Evolutionary conservation across 1,140 invertebrate species (phyloP).

Genomic region (Drosophila pectinifera): DNA sequence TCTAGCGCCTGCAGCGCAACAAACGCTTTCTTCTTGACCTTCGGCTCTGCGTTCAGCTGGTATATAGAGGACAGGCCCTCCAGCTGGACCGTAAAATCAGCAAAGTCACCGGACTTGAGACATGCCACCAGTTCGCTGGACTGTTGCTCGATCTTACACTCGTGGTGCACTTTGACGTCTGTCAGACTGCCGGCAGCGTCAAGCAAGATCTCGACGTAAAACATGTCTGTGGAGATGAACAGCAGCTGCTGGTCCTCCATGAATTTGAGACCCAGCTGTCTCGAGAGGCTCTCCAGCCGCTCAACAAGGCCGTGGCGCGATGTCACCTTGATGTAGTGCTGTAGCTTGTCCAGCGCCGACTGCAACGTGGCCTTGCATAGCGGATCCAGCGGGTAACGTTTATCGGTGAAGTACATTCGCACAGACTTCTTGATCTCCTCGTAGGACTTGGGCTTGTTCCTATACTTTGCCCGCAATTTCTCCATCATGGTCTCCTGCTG

Average conservation of each 20-base stretch:
- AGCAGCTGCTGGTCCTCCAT: constrained; percentile 85
- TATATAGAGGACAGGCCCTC: constrained; percentile 97
- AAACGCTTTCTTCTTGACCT: constrained; percentile 96
- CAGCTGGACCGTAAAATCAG: constrained; percentile 96
- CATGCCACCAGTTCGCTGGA: constrained; percentile 91
- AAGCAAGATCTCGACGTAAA: constrained; percentile 96
- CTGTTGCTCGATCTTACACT: constrained; percentile 86
- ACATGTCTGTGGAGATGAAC: constrained; percentile 98
- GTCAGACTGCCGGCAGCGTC: constrained; percentile 92
- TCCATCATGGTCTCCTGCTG: constrained; percentile 74
- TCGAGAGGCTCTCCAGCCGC: constrained; percentile 94
- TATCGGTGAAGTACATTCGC: constrained; percentile 92
- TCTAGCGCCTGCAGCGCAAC: constrained; percentile 96
- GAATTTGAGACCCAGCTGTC: constrained; percentile 90
- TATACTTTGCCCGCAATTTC: constrained; percentile 63
- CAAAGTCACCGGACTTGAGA: constrained; percentile 93
- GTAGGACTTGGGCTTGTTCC: constrained; percentile 89
- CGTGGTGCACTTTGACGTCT: constrained; percentile 91
- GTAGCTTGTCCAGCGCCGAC: constrained; percentile 95
- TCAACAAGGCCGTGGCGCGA: constrained; percentile 96
- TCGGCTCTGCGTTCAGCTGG: constrained; percentile 97
- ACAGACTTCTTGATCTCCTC: constrained; percentile 94
- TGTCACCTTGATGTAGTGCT: constrained; percentile 97
- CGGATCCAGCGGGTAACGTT: constrained; percentile 93
- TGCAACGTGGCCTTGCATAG: constrained; percentile 94